Percentiles rank a stretch among this genome's conserved stretches.
Conservation (phyloP, 1,140 invertebrate species). For the Lasaia peninsularis region DNA sequence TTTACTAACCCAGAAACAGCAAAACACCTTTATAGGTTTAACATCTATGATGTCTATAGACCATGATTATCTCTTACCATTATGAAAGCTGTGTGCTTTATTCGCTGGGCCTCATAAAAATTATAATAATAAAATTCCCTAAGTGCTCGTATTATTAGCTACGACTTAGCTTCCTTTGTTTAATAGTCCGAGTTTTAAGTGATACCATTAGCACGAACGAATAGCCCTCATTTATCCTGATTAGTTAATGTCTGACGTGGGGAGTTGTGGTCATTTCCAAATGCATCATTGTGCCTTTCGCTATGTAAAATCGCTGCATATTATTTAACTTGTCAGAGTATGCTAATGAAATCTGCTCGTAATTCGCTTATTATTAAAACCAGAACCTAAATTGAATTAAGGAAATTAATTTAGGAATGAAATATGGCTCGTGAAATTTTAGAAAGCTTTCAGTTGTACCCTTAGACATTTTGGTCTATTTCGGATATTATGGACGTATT, state of each 20-base stretch:
- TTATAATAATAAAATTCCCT: too few relatives aligned
- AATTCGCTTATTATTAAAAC: background rate
- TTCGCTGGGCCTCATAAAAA: too few relatives aligned
- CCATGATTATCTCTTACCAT: too few relatives aligned
- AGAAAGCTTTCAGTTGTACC: background rate
- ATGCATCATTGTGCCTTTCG: conserved; percentile 4
- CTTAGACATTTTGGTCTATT: too few relatives aligned
- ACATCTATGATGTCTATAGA: too few relatives aligned
- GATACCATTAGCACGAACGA: background rate
- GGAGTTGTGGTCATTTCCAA: background rate
- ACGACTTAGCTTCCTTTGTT: background rate
- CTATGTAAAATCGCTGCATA: conserved; percentile 5
- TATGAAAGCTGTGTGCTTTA: too few relatives aligned
- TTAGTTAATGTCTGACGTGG: conserved; percentile 5
- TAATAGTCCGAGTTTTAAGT: background rate
- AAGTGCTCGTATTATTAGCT: too few relatives aligned
- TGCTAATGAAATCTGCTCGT: conserved; percentile 9
- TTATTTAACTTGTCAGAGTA: background rate
- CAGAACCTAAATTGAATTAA: background rate
- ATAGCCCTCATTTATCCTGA: conserved; percentile 1
- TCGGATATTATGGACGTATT: too few relatives aligned
- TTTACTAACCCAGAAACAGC: too few relatives aligned
- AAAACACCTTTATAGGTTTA: too few relatives aligned
- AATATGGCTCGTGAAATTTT: background rate
- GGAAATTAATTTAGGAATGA: too few relatives aligned